Evolutionary conservation across 2,797 vertebrate genomes (phyloP), one percentile per base, ranked within the genome.

Genomic region (Phrynocephalus vlangalii): DNA sequence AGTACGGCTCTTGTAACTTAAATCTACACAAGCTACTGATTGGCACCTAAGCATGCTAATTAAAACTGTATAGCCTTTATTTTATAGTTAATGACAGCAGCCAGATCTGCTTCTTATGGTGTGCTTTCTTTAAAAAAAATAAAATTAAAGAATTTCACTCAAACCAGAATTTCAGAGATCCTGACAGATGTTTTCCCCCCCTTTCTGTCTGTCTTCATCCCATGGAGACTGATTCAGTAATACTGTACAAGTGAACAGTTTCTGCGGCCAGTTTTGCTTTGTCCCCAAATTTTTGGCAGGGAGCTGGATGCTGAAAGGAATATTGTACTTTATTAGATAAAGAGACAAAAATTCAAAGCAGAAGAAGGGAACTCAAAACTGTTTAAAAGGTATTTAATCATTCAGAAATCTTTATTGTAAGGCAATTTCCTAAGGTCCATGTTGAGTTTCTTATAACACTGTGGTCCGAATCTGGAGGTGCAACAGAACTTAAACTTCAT

Each of bases 371-470:
- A 68, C 38, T 52, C 75, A 30, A 30, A 73, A 68, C 22, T 24
- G n/a, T 86, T 79, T 56, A 26, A 28, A 56, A 24, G 28, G 16
- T 86, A 28, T 56, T 86, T 56, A n/a, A n/a, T 79, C 24, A 70
- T 79, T 86, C 50, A 56, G 44, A 76, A 28, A 63, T 7, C 28
- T 24, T 76, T 63, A 66, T 18, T 79, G 52, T 44, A 71, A 86
- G 48, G 66, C 48, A 71, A 38, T 68, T 85, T 70, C 5, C 33
- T 86, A 67, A 20, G 50, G 33, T 60, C 18, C 18, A 52, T 60
- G 4, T 24, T 28, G n/a, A 56, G n/a, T 79, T 77, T 77, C 91
- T 86, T 0, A 0, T 0, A 0, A 79, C 75, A 67, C 91, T 90
- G 2, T 15, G 87, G 79, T 86, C 76, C 38, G 0, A 78, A 72